These are phyloP conservation scores for Thamnophis sirtalis DNA, from an alignment of 2,113 vertebrate species.

Conservation along the genomic window DNA sequence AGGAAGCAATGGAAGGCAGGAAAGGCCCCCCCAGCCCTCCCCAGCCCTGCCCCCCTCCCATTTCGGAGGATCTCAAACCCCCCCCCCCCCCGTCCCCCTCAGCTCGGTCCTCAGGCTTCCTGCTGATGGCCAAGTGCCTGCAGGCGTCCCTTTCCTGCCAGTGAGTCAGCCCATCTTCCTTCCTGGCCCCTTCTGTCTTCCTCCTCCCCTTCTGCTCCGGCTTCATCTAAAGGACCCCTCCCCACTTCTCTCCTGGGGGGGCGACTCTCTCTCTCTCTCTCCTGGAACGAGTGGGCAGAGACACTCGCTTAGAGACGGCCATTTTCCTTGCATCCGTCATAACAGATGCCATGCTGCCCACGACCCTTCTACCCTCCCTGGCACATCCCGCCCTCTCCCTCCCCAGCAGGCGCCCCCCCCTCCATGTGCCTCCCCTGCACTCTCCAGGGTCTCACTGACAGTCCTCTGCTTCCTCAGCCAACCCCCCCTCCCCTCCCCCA, in stretches of 20 bases:
- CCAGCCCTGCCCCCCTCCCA: background rate
- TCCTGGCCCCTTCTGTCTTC: background rate
- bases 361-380: background rate
- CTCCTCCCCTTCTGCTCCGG: background rate
- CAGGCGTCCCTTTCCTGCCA: background rate
- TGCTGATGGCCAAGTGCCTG: background rate
- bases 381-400: background rate
- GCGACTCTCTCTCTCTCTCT: background rate
- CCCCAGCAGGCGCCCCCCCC: background rate
- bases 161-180: background rate
- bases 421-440: background rate
- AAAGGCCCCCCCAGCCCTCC: background rate
- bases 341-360: background rate
- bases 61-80: background rate
- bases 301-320: background rate
- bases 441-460: background rate
- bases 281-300: background rate
- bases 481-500: too few relatives aligned
- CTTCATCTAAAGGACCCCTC: background rate
- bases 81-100: too few relatives aligned
- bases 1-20: background rate
- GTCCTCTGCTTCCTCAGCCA: background rate
- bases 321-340: background rate
- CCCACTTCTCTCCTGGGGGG: background rate
- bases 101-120: background rate